Evolutionary conservation across 2,797 vertebrate genomes (phyloP), one percentile per base, ranked within the genome.

Genomic region (Poecile montanus): DNA sequence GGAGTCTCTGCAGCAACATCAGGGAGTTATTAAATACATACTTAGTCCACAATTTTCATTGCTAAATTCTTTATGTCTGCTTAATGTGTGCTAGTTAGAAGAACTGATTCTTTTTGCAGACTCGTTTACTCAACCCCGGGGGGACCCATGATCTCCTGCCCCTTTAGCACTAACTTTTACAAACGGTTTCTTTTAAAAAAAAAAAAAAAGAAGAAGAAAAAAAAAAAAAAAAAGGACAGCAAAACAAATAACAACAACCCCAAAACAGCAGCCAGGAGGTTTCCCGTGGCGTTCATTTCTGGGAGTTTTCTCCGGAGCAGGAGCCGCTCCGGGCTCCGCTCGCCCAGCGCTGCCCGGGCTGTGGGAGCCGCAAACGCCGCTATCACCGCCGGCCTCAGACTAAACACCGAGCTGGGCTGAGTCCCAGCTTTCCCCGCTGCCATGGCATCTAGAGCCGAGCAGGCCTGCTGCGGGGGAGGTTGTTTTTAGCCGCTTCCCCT

Each of bases 21-120:
- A 61, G 56, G 76, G 68, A 96, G 78, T 96, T 95, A 94, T 92
- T 97, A 96, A 95, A 96, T 96, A 95, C 93, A 89, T 97, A 95
- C 63, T 92, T 88, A 92, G 70, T 68, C 91, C 91, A 75, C 89
- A 84, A 80, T 97, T 97, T 97, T 96, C 93, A 93, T 94, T 90
- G 97, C 94, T 92, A 76, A 96, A 95, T 97, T 95, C 95, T 97
- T 97, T 95, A 94, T 95, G 92, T 92, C 84, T 95, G 91, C 84
- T 82, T 91, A 80, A 74, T 72, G 83, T 88, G 88, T 65, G 70
- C 89, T 94, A 94, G 92, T 96, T 88, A 97, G 95, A 97, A 96
- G 92, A 89, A 88, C 87, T 96, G 94, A 97, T 97, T 97, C 93
- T 95, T 97, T 98, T 93, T 97, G 94, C 96, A 97, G 97, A 95